Evolutionary conservation across 2,113 vertebrate species (phyloP).

Genomic region (Trinectes maculatus): DNA sequence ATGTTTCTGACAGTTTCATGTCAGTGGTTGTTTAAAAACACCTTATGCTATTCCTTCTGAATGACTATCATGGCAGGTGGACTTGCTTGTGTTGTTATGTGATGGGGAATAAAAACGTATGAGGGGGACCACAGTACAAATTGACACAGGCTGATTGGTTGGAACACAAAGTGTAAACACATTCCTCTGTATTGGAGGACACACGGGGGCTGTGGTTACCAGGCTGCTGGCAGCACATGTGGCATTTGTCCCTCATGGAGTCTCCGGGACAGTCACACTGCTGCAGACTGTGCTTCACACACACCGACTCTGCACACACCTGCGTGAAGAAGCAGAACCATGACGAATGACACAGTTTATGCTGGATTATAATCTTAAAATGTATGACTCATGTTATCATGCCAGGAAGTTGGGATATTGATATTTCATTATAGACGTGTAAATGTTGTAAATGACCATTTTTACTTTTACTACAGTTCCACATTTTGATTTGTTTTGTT

Average conservation of each 20-base stretch:
- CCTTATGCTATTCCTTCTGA: neutral
- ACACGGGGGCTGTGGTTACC: conserved; percentile 61
- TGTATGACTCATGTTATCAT: too few species aligned
- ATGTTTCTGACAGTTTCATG: neutral
- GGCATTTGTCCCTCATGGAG: conserved; percentile 76
- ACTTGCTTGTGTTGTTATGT: neutral
- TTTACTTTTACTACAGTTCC: too few species aligned
- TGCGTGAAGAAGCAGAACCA: conserved; percentile 40
- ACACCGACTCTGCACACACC: conserved; percentile 78
- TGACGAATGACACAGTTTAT: too few species aligned
- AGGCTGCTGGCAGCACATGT: conserved; percentile 83
- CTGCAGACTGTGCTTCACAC: conserved; percentile 71
- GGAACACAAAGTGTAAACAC: conserved; percentile 52
- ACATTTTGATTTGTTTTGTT: neutral
- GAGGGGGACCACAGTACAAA: conserved; percentile 30
- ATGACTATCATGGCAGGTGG: neutral
- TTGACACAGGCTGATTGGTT: conserved; percentile 27
- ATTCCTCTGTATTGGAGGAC: conserved; percentile 35
- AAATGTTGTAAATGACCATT: too few species aligned
- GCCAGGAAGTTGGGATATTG: neutral
- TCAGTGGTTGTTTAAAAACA: neutral
- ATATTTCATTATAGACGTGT: neutral
- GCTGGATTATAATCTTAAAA: too few species aligned
- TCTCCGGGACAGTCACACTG: conserved; percentile 79
- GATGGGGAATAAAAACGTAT: conserved; percentile 22